These are phyloP conservation scores for Caradrina kadenii DNA, from an alignment of 2,888 invertebrate genomes.

Conservation along the genomic window DNA sequence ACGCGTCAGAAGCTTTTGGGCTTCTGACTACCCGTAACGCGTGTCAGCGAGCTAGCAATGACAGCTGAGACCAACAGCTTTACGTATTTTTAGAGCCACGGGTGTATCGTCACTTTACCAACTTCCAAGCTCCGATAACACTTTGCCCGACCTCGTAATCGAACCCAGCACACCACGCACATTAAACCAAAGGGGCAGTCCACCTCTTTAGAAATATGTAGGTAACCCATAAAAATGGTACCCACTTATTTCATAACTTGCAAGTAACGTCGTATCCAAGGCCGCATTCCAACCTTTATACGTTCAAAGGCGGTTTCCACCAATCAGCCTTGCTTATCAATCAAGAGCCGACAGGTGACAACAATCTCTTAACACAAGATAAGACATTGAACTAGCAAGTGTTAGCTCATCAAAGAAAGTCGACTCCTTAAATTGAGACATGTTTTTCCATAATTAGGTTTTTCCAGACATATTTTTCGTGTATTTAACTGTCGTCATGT, in stretches of 20 bases:
- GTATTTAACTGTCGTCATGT: slow-evolving; percentile 1
- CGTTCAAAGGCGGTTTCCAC: slow-evolving; percentile 78
- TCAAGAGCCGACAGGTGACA: slow-evolving; percentile 79
- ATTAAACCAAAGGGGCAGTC: too few relatives aligned
- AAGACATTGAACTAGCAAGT: slow-evolving; percentile 60
- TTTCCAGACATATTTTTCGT: slow-evolving; percentile 6
- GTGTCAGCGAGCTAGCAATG: too few relatives aligned
- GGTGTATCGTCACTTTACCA: too few relatives aligned
- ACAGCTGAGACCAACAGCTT: too few relatives aligned
- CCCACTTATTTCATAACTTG: neutral
- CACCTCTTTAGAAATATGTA: too few relatives aligned
- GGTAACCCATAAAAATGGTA: neutral
- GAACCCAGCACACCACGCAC: too few relatives aligned
- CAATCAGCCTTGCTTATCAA: slow-evolving; percentile 81
- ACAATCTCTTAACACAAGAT: slow-evolving; percentile 77
- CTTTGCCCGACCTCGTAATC: too few relatives aligned
- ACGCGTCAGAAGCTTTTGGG: too few relatives aligned
- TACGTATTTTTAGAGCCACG: too few relatives aligned
- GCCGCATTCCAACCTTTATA: slow-evolving; percentile 72
- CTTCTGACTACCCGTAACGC: too few relatives aligned
- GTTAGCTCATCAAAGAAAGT: slow-evolving; percentile 49
- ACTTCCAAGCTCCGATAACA: too few relatives aligned
- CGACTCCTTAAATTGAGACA: slow-evolving; percentile 12
- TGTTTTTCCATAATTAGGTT: neutral
- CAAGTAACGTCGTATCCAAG: slow-evolving; percentile 62